Evolutionary conservation across 2,888 invertebrate species (phyloP).

Genomic region (Heteropelma amictum): DNA sequence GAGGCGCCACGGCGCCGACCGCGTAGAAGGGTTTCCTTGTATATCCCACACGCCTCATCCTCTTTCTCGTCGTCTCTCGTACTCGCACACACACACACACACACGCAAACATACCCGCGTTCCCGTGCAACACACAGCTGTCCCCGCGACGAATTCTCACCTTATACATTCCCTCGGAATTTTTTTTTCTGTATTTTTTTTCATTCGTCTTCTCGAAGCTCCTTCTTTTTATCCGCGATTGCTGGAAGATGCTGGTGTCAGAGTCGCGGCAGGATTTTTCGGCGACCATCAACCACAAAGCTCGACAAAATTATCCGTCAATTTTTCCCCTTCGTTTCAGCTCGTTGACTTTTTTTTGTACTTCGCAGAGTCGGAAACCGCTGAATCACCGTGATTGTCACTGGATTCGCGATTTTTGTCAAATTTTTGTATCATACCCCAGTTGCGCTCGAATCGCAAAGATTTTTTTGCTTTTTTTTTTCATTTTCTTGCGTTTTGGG

Average conservation of each 20-base stretch:
- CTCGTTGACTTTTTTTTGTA: no score
- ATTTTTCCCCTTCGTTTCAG: neutral
- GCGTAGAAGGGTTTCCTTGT: slow-evolving; percentile 78
- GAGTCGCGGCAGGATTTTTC: slow-evolving; percentile 29
- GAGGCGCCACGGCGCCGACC: slow-evolving; percentile 78
- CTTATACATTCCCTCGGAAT: slow-evolving; percentile 33
- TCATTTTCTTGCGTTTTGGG: no score
- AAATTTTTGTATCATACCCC: no score
- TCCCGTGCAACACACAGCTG: slow-evolving; percentile 24
- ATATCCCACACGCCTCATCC: slow-evolving; percentile 64
- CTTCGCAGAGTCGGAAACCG: no score
- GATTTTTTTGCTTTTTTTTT: no score
- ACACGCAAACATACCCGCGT: slow-evolving; percentile 32
- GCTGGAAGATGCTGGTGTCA: slow-evolving; percentile 37
- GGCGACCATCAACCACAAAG: slow-evolving; percentile 13
- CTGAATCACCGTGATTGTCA: no score
- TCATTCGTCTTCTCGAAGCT: slow-evolving; percentile 3
- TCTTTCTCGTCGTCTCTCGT: slow-evolving; percentile 28
- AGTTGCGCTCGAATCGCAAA: no score
- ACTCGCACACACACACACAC: slow-evolving; percentile 27
- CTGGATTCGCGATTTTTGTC: no score
- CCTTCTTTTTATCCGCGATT: slow-evolving; percentile 39
- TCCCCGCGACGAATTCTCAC: slow-evolving; percentile 44
- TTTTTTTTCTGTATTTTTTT: slow-evolving; percentile 16
- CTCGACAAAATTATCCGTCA: neutral